phyloP scores from a whole-genome alignment of 2,113 vertebrate species.

The Cheirogaleus medius region DNA sequence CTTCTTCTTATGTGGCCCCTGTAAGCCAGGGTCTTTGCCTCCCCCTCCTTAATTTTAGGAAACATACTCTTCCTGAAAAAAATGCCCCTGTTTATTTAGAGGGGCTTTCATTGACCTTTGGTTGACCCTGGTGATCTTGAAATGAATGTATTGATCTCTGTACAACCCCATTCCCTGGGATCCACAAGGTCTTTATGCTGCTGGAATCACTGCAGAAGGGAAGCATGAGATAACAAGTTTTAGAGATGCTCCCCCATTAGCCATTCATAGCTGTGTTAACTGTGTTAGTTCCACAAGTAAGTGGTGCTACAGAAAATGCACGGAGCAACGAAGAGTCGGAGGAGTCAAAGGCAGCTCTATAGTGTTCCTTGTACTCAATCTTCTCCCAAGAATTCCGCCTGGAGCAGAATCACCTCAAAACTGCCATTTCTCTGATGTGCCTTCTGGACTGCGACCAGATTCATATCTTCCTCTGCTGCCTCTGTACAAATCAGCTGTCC shows the following conservation, averaged over 20 bases:
- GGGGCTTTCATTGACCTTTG: conserved; percentile 8
- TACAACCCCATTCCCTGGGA: not conserved
- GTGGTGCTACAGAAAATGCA: not conserved
- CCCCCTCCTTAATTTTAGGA: not conserved
- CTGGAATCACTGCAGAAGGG: not conserved
- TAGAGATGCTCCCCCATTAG: not conserved
- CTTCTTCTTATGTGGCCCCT: not conserved
- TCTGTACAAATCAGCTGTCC: not conserved
- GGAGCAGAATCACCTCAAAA: not conserved
- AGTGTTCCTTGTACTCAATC: not conserved
- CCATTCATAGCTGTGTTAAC: not conserved
- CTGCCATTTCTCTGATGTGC: not conserved
- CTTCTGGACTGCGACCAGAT: not conserved
- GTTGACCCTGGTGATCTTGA: conserved; percentile 1
- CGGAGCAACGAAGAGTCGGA: not conserved
- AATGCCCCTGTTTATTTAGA: conserved; percentile 36
- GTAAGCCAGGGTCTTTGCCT: not conserved
- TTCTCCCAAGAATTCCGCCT: not conserved
- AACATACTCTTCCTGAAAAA: not conserved
- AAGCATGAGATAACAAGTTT: not conserved
- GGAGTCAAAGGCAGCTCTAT: not conserved
- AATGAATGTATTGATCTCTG: conserved; percentile 34
- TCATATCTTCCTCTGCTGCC: not conserved
- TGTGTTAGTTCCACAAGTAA: not conserved
- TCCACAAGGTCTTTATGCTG: not conserved